Base-by-base conservation (phyloP, 1,140 invertebrate species). In the Tyrophagus putrescentiae region DNA sequence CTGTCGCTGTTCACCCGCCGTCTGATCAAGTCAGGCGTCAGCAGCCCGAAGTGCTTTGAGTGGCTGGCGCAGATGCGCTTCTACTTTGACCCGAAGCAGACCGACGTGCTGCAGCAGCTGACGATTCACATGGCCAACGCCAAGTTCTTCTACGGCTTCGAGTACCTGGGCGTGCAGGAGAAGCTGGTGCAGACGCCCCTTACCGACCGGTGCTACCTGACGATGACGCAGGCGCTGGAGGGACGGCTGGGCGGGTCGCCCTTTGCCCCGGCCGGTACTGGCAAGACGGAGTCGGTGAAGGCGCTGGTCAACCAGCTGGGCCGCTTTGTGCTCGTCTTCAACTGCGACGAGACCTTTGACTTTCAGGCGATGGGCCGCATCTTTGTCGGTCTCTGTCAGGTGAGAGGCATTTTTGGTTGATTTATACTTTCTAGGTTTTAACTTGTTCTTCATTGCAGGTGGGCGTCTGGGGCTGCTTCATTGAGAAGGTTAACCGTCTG, bases 311-410 rank as follows among this genome's bases (percentile, higher is more conserved):
- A 98, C 72, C 93, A 98, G 69, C 75, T 99, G 0, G 96, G 96
- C 65, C 79, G 95, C 65, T 98, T 99, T 74, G 96, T 99, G 0
- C 73, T 99, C 41, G 96, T 99, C 1, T 99, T 99, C 75, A 99
- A 99, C 73, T 99, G 96, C 74, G 96, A 99, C 70, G 96, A 99
- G 76, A 98, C 93, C 0, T 99, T 99, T 74, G 96, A 99, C 74
- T 99, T 99, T 76, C 93, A 96, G 76, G 82, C 82, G 1, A 92
- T 94, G 86, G 89, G 89, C 32, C 77, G 92, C 63, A 96, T 97
- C 68, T 94, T 97, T 75, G 88, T 95, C 66, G 92, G 92, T 73
- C 78, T 96, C 42, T 96, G 92, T 71, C 91, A 86, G 80, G 48
- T 52, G 3, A n/a, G n/a, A n/a, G n/a, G n/a, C n/a, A n/a, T n/a